Base-by-base conservation (phyloP, 1,140 invertebrate species). In the Notospermus geniculatus region DNA sequence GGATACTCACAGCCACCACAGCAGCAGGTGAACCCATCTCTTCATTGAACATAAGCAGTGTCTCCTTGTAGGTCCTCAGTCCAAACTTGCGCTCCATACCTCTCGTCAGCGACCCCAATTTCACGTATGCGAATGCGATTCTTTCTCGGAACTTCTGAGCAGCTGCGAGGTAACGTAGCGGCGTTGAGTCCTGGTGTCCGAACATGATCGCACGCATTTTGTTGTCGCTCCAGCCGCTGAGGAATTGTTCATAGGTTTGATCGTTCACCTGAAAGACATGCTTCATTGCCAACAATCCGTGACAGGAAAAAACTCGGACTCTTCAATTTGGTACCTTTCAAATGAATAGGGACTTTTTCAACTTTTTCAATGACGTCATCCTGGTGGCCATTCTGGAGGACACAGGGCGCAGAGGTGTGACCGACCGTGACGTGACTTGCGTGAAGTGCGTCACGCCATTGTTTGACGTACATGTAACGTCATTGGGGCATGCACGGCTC, bases 31-130 rank as follows among this genome's bases (percentile, higher is more conserved):
- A 85, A 11, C 86, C 83, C 2, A 85, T 85, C 77, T 94, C 90
- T 80, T 97, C 95, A 81, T 97, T 95, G 74, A 97, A 93, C 52
- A 97, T 81, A 54, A 96, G 83, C 59, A 98, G 84, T 1, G 89
- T 92, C 73, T 97, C 93, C 77, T 90, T 86, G 69, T 71, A 54
- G 50, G 66, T 67, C 65, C 78, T 67, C 74, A 59, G 85, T 82
- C 62, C 91, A 86, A 60, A 83, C 82, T 69, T 84, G 81, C 4
- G 57, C 36, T 71, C 39, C 1, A 74, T 59, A 7, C 87, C 85
- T 1, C 73, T 75, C 0, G 79, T 63, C 11, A 69, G 66, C 25
- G 62, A 58, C 22, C 59, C 57, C 0, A 70, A 71, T 57, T 72
- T 55, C 2, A 87, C 86, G 82, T 85, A 94, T 82, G 91, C 94